A percentile compares a stretch with the other conserved stretches of the same genome.
Conservation (phyloP, 2,888 invertebrate species). For the Magallana nippona region DNA sequence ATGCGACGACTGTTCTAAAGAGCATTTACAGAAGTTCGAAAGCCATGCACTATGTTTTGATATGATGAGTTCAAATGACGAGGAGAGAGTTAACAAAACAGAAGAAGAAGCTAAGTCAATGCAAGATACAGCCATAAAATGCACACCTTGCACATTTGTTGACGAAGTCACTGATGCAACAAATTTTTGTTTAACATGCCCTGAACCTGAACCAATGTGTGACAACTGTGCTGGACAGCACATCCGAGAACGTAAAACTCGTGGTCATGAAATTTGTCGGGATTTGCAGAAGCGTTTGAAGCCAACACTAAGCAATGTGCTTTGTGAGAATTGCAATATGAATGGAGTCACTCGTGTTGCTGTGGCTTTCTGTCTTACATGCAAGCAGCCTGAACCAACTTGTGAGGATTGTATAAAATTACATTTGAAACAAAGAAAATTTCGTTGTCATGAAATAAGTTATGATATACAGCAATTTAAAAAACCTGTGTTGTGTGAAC, state of each 20-base stretch:
- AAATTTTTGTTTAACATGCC: neutral
- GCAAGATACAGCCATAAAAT: neutral
- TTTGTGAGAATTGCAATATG: neutral
- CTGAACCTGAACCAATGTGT: slow-evolving; percentile 4
- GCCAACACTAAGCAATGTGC: neutral
- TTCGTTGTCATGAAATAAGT: neutral
- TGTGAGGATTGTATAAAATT: neutral
- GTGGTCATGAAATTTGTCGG: neutral
- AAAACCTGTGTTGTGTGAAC: slow-evolving; percentile 5
- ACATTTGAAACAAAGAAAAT: slow-evolving; percentile 2
- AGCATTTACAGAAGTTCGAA: neutral
- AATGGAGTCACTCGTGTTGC: neutral
- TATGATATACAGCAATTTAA: neutral
- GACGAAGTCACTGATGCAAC: neutral
- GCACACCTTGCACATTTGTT: neutral
- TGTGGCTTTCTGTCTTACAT: neutral
- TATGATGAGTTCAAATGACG: neutral
- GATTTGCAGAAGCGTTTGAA: neutral
- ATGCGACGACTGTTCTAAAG: neutral
- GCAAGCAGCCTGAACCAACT: neutral
- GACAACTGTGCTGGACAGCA: neutral
- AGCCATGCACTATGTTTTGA: neutral
- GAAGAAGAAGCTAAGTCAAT: neutral
- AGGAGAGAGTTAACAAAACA: neutral
- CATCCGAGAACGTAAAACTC: neutral